Evolutionary conservation across 2,888 invertebrate genomes (phyloP).

Genomic region (Norana najaformis): DNA sequence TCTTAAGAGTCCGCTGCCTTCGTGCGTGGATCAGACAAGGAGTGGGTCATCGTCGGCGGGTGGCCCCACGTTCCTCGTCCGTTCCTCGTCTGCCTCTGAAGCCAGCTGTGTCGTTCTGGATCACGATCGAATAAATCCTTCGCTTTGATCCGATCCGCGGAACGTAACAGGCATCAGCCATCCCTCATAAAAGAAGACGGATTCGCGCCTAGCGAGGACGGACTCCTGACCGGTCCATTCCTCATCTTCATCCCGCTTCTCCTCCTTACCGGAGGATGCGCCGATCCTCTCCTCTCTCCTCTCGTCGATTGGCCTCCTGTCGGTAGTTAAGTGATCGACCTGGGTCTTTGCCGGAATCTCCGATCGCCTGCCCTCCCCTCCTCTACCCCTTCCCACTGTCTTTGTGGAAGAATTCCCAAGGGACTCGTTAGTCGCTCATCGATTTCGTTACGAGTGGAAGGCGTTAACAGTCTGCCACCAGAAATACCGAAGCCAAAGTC

Average conservation of each 20-base stretch:
- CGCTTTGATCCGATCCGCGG: not conserved
- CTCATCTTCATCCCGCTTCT: not conserved
- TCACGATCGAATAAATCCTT: slow-evolving; percentile 5
- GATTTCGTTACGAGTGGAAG: not conserved
- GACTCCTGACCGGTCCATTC: not conserved
- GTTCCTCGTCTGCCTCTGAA: not conserved
- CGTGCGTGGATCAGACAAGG: not conserved
- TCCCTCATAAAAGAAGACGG: not conserved
- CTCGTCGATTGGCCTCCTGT: not conserved
- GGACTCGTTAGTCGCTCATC: not conserved
- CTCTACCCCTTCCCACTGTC: not conserved
- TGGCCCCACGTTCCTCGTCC: not conserved
- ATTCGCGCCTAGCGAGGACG: not conserved
- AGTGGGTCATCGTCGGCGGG: not conserved
- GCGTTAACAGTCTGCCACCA: not conserved
- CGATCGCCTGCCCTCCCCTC: not conserved
- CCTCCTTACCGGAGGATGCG: not conserved
- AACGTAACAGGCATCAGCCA: not conserved
- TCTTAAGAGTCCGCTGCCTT: not conserved
- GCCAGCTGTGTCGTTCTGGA: not conserved
- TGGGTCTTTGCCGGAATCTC: not conserved
- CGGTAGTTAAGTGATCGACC: slow-evolving; percentile 1
- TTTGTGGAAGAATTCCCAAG: not conserved
- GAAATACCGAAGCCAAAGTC: not conserved
- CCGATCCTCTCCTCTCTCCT: not conserved